Evolutionary conservation across 2,113 vertebrate species (phyloP).

Genomic region (Corydoras sp.): DNA sequence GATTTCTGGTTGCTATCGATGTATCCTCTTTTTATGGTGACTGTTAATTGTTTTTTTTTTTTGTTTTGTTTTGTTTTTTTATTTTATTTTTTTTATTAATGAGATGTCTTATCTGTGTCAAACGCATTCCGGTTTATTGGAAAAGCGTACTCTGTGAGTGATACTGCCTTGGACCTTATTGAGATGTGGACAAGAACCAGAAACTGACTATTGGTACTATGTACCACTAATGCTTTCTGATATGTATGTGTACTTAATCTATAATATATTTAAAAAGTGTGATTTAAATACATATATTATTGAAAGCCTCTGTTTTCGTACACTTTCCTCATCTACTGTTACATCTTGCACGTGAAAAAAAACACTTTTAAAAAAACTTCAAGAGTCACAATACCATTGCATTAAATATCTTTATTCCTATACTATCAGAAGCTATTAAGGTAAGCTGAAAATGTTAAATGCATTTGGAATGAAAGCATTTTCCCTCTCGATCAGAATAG

Average conservation of each 20-base stretch:
- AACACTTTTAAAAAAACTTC: no score
- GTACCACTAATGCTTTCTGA: slow-evolving; percentile 92
- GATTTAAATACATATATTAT: slow-evolving; percentile 92
- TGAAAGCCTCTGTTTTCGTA: slow-evolving; percentile 70
- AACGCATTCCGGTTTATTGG: slow-evolving; percentile 65
- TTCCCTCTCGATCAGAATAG: no score
- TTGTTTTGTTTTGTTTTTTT: slow-evolving; percentile 51
- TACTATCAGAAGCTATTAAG: no score
- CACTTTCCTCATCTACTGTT: slow-evolving; percentile 31
- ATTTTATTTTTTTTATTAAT: slow-evolving; percentile 48
- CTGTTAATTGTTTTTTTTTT: slow-evolving; percentile 52
- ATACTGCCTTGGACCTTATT: slow-evolving; percentile 69
- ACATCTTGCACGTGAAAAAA: no score
- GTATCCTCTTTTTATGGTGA: slow-evolving; percentile 61
- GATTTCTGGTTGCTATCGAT: slow-evolving; percentile 65
- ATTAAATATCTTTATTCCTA: no score
- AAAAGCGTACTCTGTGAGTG: slow-evolving; percentile 51
- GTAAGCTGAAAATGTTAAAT: no score
- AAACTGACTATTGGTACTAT: slow-evolving; percentile 95
- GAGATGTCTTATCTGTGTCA: slow-evolving; percentile 50
- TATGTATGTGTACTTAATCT: slow-evolving; percentile 93
- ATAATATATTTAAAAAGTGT: slow-evolving; percentile 99
- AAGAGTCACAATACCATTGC: no score
- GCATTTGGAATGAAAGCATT: no score
- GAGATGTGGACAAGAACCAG: slow-evolving; percentile 73